phyloP scores from a whole-genome alignment of 2,113 vertebrate genomes.

The Tragelaphus buxtoni region DNA sequence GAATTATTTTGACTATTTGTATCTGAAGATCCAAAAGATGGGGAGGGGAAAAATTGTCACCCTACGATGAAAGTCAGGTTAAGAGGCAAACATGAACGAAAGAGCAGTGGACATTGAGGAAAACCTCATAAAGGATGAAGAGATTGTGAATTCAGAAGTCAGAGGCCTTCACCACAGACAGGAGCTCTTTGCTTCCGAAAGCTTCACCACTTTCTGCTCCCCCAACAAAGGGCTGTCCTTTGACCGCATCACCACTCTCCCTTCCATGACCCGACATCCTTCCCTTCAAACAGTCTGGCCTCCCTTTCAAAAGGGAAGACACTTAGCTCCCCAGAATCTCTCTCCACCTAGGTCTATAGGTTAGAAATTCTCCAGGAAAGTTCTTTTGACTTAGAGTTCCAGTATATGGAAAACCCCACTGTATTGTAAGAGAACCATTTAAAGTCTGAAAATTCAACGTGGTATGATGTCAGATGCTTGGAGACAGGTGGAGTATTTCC shows the following conservation, averaged over 20 bases:
- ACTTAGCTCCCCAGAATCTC: background rate
- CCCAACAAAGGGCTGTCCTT: slow-evolving; percentile 19
- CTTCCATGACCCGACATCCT: background rate
- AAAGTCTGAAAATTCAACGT: background rate
- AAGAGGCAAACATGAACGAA: background rate
- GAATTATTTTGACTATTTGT: background rate
- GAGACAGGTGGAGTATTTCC: background rate
- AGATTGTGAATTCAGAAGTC: background rate
- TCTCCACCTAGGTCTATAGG: background rate
- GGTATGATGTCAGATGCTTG: background rate
- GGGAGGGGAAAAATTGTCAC: background rate
- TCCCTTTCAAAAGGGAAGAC: background rate
- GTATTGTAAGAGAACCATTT: background rate
- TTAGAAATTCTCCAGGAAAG: background rate
- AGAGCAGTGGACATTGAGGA: background rate
- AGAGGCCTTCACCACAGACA: background rate
- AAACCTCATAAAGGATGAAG: background rate
- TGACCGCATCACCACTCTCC: background rate
- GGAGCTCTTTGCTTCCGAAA: background rate
- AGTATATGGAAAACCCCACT: background rate
- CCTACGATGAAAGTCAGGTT: background rate
- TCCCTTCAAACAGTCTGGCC: background rate
- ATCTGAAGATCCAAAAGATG: background rate
- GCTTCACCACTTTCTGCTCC: background rate
- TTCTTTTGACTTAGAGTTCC: background rate